These are phyloP conservation scores for Tenthredo notha DNA, from an alignment of 2,888 invertebrate species.

Conservation along the genomic window DNA sequence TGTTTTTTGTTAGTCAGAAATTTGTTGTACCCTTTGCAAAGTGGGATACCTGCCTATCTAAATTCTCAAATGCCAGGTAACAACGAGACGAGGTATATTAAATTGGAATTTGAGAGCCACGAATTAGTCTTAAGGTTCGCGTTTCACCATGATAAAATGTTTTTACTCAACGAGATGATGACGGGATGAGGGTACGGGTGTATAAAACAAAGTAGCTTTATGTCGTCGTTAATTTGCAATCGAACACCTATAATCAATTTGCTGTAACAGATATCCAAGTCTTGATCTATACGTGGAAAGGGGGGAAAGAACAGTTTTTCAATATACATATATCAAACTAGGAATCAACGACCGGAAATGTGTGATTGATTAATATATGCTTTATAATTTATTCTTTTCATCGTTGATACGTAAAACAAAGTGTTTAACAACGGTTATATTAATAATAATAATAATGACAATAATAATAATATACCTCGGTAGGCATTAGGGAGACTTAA, in stretches of 20 bases:
- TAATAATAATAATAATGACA: not conserved
- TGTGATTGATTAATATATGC: too few relatives aligned
- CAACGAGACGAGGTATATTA: not conserved
- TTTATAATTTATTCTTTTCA: not conserved
- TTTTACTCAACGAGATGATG: not conserved
- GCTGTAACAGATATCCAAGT: not conserved
- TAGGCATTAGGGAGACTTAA: not conserved
- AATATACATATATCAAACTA: too few relatives aligned
- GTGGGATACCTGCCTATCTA: not conserved
- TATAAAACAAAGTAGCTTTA: not conserved
- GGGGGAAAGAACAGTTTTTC: too few relatives aligned
- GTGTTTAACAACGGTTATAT: not conserved
- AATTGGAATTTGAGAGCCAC: not conserved
- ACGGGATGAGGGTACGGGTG: not conserved
- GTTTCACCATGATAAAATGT: not conserved
- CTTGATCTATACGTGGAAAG: not conserved
- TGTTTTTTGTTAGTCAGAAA: too few relatives aligned
- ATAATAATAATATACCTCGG: not conserved
- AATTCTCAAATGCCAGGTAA: not conserved
- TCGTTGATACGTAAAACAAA: not conserved
- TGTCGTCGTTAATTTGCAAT: conserved; percentile 3
- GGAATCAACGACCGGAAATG: too few relatives aligned
- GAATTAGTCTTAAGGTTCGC: not conserved
- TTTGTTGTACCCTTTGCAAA: too few relatives aligned
- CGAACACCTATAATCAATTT: not conserved